These are phyloP conservation scores for Semnopithecus entellus DNA, from an alignment of 2,113 vertebrate species.

Conservation along the genomic window DNA sequence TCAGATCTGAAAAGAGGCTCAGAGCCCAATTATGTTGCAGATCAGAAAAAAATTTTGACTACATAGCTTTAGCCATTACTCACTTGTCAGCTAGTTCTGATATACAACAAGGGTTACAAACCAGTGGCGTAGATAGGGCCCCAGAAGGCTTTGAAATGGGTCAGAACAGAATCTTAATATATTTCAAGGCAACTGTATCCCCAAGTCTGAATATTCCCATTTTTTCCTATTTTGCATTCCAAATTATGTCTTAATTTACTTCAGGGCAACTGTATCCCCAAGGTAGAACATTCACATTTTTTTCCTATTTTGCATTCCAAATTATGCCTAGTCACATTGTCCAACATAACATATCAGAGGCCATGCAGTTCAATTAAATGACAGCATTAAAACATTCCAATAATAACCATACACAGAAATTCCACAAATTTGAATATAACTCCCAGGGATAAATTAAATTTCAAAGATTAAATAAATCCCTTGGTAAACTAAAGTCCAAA, in stretches of 20 bases:
- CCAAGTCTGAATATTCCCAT: background rate
- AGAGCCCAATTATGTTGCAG: background rate
- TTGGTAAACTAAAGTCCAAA: background rate
- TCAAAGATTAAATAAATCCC: background rate
- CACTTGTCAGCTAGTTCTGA: too few relatives aligned
- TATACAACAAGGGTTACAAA: background rate
- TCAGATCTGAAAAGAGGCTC: background rate
- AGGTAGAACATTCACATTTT: background rate
- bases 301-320: background rate
- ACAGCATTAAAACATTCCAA: background rate
- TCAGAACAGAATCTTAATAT: background rate
- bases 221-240: background rate
- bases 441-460: background rate
- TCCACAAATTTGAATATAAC: background rate
- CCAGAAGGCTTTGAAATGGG: background rate
- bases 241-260: background rate
- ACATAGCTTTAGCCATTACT: background rate
- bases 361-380: background rate
- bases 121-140: background rate
- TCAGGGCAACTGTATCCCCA: background rate
- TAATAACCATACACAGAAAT: background rate
- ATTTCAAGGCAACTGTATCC: background rate
- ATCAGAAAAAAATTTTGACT: background rate
- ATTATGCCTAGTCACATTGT: background rate
- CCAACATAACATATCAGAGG: background rate